These are phyloP conservation scores for Erebia ligea DNA, from an alignment of 2,888 invertebrate genomes.

Conservation along the genomic window DNA sequence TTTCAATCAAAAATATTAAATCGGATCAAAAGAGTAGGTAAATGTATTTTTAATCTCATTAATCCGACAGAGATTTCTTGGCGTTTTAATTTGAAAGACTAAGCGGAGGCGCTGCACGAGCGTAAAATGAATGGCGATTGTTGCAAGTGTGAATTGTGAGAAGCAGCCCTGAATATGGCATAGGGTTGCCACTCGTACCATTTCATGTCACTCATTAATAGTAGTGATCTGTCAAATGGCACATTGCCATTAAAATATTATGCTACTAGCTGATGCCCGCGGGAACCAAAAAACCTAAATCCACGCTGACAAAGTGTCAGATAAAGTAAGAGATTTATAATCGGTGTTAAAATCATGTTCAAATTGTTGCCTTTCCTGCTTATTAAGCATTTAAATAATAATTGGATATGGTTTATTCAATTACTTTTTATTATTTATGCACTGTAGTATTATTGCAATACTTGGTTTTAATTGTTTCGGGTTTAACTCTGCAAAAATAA, in stretches of 20 bases:
- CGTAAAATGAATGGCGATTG: constrained; percentile 77
- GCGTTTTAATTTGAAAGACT: constrained; percentile 58
- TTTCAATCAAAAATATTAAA: constrained; percentile 4
- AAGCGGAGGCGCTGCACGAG: constrained; percentile 71
- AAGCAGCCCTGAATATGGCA: constrained; percentile 55
- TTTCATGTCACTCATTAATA: background rate
- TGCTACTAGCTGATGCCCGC: no score
- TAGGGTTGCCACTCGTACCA: constrained; percentile 24
- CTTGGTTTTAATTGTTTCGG: no score
- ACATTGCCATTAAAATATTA: background rate
- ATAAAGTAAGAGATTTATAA: no score
- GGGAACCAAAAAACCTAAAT: no score
- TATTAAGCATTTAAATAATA: no score
- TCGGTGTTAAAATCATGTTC: no score
- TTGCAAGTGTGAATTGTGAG: constrained; percentile 62
- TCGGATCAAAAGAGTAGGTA: constrained; percentile 1
- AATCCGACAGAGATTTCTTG: constrained; percentile 52
- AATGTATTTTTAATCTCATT: constrained; percentile 29
- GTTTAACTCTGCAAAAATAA: no score
- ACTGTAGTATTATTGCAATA: no score
- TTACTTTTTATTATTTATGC: no score
- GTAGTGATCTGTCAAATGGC: background rate
- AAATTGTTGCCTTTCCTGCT: no score
- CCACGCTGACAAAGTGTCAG: no score
- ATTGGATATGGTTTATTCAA: no score